Evolutionary conservation across 2,797 vertebrate species (phyloP), one percentile per base, ranked within the genome.

Genomic region (Gouania willdenowi): DNA sequence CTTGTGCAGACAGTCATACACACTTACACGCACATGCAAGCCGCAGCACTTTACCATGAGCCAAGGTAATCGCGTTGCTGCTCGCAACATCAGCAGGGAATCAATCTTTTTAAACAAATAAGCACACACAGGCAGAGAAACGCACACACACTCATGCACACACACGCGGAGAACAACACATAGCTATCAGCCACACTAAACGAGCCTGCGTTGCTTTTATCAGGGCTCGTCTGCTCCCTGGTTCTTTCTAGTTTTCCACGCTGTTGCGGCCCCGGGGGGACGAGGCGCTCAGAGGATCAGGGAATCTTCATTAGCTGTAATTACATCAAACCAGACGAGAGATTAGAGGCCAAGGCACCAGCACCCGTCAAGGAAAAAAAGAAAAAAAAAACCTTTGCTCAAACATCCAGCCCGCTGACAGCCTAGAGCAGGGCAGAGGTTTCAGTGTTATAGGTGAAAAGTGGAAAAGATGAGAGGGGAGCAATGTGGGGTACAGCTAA

Each of bases 291-390:
- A 41, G 69, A 79, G 81, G 80, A 86, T 83, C 80, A 78, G 79
- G 71, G 83, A 84, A 83, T 88, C 82, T 84, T 86, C 82, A 86
- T 88, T 85, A 86, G 81, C 74, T 81, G 74, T 86, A 86, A 88
- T 86, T 88, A 85, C 82, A 87, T 84, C 81, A 85, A 85, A 84
- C 73, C 71, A 86, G 85, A 82, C 67, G 58, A 75, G 71, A 82
- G 79, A 86, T 84, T 83, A 86, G 78, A 77, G 77, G 77, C 77
- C 79, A 43, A 71, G 68, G 71, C 76, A n/a, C n/a, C n/a, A 75
- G 74, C 68, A 61, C 57, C 70, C 64, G 47, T 75, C 66, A 78
- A 64, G 66, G 30, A 55, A 51, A 47, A 23, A 26, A 13, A 3
- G 20, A 20, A 20, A 20, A 20, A 28, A 38, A 42, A 30, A 51